phyloP scores from a whole-genome alignment of 2,797 vertebrate genomes.

The Melopsittacus undulatus region DNA sequence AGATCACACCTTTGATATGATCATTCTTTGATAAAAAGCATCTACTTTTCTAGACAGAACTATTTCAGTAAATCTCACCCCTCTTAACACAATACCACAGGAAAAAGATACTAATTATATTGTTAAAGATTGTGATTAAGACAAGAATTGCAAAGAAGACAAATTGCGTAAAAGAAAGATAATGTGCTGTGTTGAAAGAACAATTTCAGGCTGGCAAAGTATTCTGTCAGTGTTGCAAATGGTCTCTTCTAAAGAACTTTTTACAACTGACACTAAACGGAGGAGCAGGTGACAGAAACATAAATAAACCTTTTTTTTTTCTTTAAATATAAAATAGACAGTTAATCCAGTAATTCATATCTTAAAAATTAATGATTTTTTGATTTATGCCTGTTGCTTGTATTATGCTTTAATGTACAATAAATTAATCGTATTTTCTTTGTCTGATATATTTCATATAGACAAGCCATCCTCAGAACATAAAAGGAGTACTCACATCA shows the following conservation, averaged over 20 bases:
- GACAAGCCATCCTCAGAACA: not conserved
- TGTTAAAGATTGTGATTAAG: not conserved
- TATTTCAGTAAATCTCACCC: not conserved
- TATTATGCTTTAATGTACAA: not conserved
- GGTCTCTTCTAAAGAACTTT: not conserved
- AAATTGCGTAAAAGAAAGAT: not conserved
- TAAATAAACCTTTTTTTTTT: not conserved
- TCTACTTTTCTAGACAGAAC: not conserved
- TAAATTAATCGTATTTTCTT: not conserved
- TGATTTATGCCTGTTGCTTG: not conserved
- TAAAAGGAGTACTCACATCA: not conserved
- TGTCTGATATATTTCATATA: not conserved
- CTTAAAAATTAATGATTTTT: not conserved
- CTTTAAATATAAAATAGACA: not conserved
- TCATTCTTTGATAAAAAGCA: accelerated
- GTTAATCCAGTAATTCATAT: not conserved
- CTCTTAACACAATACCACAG: not conserved
- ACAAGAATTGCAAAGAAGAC: not conserved
- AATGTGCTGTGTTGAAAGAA: not conserved
- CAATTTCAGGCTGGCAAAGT: not conserved
- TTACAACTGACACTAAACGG: not conserved
- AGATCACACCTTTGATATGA: not conserved
- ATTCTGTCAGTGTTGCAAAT: not conserved
- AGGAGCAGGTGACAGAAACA: not conserved
- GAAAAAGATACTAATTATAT: not conserved